Evolutionary conservation across 1,140 invertebrate genomes (phyloP).

Genomic region (Eumeta japonica): DNA sequence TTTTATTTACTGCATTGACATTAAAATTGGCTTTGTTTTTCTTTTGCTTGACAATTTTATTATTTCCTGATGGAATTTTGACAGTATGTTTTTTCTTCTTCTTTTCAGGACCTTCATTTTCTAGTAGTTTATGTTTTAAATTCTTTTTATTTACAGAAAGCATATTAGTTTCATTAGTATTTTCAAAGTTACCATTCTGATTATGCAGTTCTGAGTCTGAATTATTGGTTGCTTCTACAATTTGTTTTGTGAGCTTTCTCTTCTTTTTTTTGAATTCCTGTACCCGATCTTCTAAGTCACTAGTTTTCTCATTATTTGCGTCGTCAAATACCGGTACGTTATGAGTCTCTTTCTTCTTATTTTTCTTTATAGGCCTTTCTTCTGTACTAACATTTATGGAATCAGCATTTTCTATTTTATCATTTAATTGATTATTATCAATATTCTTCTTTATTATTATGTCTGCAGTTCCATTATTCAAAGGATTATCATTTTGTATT

Average conservation of each 20-base stretch:
- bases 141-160: constrained; percentile 5
- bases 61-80: constrained; percentile 9
- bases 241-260: constrained; percentile 15
- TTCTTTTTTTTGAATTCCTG: constrained; percentile 13
- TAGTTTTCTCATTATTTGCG: constrained; percentile 8
- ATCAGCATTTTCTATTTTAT: constrained; percentile 13
- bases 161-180: constrained; percentile 5
- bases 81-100: constrained; percentile 12
- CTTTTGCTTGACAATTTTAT: constrained; percentile 17
- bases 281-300: constrained; percentile 5
- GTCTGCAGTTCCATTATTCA: not conserved
- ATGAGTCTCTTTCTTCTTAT: constrained; percentile 8
- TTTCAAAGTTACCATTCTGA: constrained; percentile 14
- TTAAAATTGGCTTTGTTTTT: constrained; percentile 24
- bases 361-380: constrained; percentile 6
- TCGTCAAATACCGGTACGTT: constrained; percentile 10
- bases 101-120: constrained; percentile 18
- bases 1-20: constrained; percentile 18
- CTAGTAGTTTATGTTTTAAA: constrained; percentile 16
- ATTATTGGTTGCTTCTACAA: constrained; percentile 10
- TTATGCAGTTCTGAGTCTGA: constrained; percentile 12
- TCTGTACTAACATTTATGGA: constrained; percentile 1
- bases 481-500: not conserved
- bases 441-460: not conserved
- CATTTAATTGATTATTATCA: not conserved